Evolutionary conservation across 2,888 invertebrate species (phyloP).

Genomic region (Callosobruchus maculatus): DNA sequence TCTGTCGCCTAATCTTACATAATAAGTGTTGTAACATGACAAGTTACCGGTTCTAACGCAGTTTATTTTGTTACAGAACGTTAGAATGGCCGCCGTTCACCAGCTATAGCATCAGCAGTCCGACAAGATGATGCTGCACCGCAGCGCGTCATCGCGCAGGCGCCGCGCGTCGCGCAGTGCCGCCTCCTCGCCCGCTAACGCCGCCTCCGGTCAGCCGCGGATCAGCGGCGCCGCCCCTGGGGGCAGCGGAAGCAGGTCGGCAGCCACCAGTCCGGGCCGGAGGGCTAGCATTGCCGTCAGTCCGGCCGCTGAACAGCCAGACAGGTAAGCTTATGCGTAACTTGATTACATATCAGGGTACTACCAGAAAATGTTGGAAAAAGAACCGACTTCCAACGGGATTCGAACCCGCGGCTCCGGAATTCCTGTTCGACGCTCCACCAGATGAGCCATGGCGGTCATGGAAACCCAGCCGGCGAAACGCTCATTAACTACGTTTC

Average conservation of each 20-base stretch:
- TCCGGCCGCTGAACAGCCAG: constrained; percentile 8
- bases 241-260: constrained; percentile 56
- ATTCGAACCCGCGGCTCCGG: no score
- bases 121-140: constrained; percentile 56
- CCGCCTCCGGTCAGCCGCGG: constrained; percentile 49
- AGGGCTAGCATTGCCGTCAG: constrained; percentile 45
- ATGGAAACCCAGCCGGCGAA: no score
- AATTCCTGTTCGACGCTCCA: no score
- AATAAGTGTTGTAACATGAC: no score
- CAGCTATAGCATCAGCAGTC: not conserved
- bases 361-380: no score
- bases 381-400: no score
- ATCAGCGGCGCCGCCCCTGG: constrained; percentile 61
- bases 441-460: no score
- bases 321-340: constrained; percentile 10
- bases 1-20: no score
- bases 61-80: not conserved
- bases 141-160: constrained; percentile 62
- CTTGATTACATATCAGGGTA: no score
- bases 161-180: constrained; percentile 65
- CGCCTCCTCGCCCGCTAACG: constrained; percentile 60
- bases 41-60: no score
- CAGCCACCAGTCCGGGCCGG: constrained; percentile 45
- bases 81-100: not conserved
- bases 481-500: no score